These are phyloP conservation scores for Coremacera marginata DNA, from an alignment of 2,888 invertebrate species.

Conservation along the genomic window DNA sequence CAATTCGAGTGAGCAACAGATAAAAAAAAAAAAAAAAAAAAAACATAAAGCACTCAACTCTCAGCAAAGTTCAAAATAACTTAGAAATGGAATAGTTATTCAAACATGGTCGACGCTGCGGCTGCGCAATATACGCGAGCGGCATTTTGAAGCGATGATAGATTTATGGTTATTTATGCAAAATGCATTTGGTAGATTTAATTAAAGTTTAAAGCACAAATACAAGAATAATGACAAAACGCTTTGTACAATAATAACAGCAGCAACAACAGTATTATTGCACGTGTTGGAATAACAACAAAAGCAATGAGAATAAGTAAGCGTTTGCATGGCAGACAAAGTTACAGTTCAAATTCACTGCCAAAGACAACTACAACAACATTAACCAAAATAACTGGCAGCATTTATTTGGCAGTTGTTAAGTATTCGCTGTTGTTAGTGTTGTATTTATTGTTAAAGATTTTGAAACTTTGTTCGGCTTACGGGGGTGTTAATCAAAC, in stretches of 20 bases:
- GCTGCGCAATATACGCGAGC: neutral
- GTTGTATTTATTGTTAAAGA: neutral
- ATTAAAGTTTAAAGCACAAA: conserved; percentile 39
- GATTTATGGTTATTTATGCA: conserved; percentile 47
- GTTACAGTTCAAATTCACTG: neutral
- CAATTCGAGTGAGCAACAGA: neutral
- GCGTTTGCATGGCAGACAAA: neutral
- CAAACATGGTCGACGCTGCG: neutral
- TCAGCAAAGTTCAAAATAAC: no score
- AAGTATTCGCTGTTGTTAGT: conserved; percentile 4
- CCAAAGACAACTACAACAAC: neutral
- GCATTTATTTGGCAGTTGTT: neutral
- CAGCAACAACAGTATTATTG: neutral
- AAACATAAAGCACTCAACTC: neutral
- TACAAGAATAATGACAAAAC: neutral
- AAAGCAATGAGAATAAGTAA: neutral
- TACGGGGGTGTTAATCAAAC: conserved; percentile 29
- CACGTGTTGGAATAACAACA: conserved; percentile 18
- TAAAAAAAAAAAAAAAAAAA: neutral
- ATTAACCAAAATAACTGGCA: neutral
- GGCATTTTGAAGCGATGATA: conserved; percentile 38
- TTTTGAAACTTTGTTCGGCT: conserved; percentile 11
- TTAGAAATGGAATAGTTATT: no score
- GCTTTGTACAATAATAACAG: neutral
- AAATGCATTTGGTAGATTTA: conserved; percentile 44